Base-by-base conservation (phyloP, 2,888 invertebrate genomes). In the Craniophora ligustri region DNA sequence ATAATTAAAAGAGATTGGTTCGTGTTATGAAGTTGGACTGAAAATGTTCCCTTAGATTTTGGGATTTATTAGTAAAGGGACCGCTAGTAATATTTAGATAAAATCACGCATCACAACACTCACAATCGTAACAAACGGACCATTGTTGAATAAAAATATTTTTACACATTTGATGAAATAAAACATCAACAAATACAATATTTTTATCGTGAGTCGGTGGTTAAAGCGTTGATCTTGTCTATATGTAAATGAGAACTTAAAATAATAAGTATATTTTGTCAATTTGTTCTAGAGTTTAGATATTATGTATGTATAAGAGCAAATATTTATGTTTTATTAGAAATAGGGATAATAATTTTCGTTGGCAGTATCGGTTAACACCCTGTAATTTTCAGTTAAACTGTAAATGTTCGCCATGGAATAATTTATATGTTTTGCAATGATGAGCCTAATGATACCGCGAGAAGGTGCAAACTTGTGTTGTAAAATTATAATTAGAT, bases 141-240 rank as follows among this genome's bases (percentile, higher is more conserved):
- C 92, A 92, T 79, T 86, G 82, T 85, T 83, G 80, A 79, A 87
- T 87, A 88, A 75, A 85, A 84, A 88, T 90, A 90, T 91, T 89
- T 92, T 89, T 91, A 90, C 87, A 88, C 74, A 69, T 85, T 84
- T 80, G 82, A 81, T 79, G 76, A 78, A 75, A 72, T 80, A 67
- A 68, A 73, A 70, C 79, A 76, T 79, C 75, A 76, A 72, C 75
- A 75, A 65, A 71, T 54, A 71, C 71, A 75, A 84, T 85, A 83
- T 87, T 84, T 88, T 83, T 84, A 82, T 77, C 75, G 80, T 78
- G 81, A 78, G 81, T 79, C 74, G 64, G 64, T 65, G 65, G 69
- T 31, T 39, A 62, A 58, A 54, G 84, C 82, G 85, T 84, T 81
- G 84, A 84, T 85, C 75, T 85, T 85, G 84, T 87, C 83, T 86